Conservation (phyloP, 2,113 vertebrate species). For the Heterotis niloticus region DNA sequence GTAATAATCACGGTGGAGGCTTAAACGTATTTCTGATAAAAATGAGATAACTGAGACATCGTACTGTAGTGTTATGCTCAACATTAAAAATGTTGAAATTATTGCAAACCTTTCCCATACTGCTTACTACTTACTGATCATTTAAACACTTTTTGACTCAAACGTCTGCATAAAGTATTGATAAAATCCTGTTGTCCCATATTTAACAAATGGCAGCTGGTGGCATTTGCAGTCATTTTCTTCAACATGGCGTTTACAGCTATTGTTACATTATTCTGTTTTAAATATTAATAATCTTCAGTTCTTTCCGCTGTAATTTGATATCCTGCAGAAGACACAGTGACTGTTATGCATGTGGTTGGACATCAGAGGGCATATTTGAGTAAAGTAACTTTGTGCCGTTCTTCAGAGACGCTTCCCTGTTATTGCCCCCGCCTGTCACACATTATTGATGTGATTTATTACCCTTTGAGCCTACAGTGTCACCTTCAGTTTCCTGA, state of each 20-base stretch:
- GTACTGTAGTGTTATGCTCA: no score
- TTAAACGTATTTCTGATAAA: no score
- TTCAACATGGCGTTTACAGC: no score
- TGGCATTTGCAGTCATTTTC: not conserved
- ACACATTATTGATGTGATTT: slow-evolving; percentile 4
- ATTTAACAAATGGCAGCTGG: not conserved
- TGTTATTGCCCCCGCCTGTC: not conserved
- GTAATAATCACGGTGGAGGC: no score
- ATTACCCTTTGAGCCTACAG: slow-evolving; percentile 6
- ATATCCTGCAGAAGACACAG: not conserved
- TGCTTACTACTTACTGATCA: no score
- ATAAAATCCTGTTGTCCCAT: no score
- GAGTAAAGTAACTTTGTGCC: slow-evolving; percentile 6
- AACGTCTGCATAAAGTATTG: no score
- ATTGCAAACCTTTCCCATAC: no score
- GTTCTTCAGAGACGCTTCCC: not conserved
- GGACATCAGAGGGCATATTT: slow-evolving; percentile 18
- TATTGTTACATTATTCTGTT: not conserved
- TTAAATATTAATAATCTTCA: not conserved
- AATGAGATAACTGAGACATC: no score
- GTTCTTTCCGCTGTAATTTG: not conserved
- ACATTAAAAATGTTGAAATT: no score
- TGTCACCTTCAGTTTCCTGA: no score
- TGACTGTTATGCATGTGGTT: not conserved
- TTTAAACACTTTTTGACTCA: no score